These are phyloP conservation scores for Drosophila pseudotakahashii DNA, from an alignment of 2,888 invertebrate species.

Conservation along the genomic window DNA sequence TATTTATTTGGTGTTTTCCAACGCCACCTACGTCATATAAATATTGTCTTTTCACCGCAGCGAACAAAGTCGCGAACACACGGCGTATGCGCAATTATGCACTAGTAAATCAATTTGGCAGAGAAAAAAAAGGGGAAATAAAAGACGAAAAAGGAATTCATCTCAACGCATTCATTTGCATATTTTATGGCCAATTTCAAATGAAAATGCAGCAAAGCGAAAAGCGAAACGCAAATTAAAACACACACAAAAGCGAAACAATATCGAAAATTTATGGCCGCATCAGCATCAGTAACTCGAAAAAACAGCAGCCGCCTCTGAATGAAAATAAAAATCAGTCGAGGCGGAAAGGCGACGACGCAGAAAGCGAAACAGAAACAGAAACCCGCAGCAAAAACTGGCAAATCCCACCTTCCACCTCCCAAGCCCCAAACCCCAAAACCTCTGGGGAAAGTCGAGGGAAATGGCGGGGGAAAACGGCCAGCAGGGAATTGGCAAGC, in stretches of 20 bases:
- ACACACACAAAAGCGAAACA: slow-evolving; percentile 56
- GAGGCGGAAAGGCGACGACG: slow-evolving; percentile 44
- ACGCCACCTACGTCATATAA: slow-evolving; percentile 17
- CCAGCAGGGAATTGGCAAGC: slow-evolving; percentile 36
- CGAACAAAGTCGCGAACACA: not conserved
- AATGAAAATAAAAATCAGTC: slow-evolving; percentile 46
- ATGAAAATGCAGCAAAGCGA: slow-evolving; percentile 61
- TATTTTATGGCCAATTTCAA: slow-evolving; percentile 66
- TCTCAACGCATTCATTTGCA: slow-evolving; percentile 53
- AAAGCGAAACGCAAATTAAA: slow-evolving; percentile 56
- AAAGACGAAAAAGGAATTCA: slow-evolving; percentile 18
- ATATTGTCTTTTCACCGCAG: slow-evolving; percentile 10
- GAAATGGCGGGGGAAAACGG: not conserved
- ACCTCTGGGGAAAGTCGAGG: not conserved
- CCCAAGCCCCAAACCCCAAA: not conserved
- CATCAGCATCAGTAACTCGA: slow-evolving; percentile 46
- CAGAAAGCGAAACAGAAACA: slow-evolving; percentile 39
- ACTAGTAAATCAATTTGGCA: slow-evolving; percentile 38
- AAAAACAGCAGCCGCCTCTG: slow-evolving; percentile 22
- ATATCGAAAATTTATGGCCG: slow-evolving; percentile 60
- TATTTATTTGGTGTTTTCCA: slow-evolving; percentile 24
- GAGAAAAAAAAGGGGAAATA: slow-evolving; percentile 1
- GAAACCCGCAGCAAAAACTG: slow-evolving; percentile 14
- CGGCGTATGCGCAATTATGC: slow-evolving; percentile 33
- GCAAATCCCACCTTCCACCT: slow-evolving; percentile 11